Evolutionary conservation across 2,888 invertebrate species (phyloP).

Genomic region (Eupithecia vulgata): DNA sequence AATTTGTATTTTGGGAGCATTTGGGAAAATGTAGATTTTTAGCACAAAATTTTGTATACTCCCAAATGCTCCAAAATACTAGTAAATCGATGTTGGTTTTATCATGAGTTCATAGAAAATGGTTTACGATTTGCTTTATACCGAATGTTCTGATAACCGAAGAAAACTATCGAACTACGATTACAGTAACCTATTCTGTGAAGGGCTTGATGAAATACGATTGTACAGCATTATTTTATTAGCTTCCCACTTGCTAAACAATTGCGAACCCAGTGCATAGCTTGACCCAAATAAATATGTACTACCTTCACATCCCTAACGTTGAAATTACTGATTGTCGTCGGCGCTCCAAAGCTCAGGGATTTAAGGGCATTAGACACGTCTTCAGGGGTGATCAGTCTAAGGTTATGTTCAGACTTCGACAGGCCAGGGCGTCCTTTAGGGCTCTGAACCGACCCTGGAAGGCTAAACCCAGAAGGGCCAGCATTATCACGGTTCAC

Average conservation of each 20-base stretch:
- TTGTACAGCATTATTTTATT: neutral
- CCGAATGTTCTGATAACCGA: no score
- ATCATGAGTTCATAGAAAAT: no score
- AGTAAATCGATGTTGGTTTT: no score
- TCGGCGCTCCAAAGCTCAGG: conserved; percentile 59
- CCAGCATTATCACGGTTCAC: conserved; percentile 41
- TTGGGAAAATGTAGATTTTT: no score
- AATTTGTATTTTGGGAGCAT: no score
- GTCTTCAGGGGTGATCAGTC: conserved; percentile 70
- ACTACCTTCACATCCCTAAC: conserved; percentile 60
- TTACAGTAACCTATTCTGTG: no score
- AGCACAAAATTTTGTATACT: no score
- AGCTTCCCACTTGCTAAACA: neutral
- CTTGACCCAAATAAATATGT: neutral
- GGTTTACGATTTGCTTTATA: no score
- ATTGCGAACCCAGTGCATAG: neutral
- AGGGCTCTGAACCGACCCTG: conserved; percentile 61
- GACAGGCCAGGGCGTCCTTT: conserved; percentile 64
- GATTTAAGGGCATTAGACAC: conserved; percentile 71
- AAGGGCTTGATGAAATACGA: no score
- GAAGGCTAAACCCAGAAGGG: conserved; percentile 48
- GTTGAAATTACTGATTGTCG: conserved; percentile 52
- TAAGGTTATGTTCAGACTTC: conserved; percentile 75
- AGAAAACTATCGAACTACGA: no score
- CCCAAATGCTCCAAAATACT: no score